Conservation (phyloP, 2,797 vertebrate genomes). For the Sciurus carolinensis region DNA sequence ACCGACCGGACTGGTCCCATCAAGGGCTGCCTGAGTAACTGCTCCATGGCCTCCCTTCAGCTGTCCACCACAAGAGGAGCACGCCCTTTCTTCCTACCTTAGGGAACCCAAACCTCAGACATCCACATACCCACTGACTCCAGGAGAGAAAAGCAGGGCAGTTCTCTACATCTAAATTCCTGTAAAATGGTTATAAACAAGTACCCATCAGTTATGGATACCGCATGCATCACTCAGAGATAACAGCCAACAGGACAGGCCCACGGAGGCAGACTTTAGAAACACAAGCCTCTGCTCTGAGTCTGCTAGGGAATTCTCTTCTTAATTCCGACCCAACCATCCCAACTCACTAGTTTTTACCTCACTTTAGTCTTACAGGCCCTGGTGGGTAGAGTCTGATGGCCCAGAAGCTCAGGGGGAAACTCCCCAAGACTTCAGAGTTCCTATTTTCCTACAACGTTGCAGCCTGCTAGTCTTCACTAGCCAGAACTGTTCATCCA, state of each 20-base stretch:
- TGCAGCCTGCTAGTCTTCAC: slow-evolving; percentile 12
- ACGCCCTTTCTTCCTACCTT: not conserved
- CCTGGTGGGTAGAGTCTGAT: not conserved
- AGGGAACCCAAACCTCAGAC: not conserved
- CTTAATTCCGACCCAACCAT: not conserved
- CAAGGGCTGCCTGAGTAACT: not conserved
- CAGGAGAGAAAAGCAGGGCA: not conserved
- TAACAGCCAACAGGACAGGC: not conserved
- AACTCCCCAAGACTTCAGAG: not conserved
- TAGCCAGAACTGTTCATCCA: not conserved
- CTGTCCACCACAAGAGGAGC: not conserved
- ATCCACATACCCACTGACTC: not conserved
- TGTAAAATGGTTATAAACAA: not conserved
- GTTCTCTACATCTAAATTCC: not conserved
- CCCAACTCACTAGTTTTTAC: not conserved
- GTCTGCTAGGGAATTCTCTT: not conserved
- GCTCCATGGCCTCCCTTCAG: not conserved
- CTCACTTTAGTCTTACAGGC: not conserved
- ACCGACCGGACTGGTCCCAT: not conserved
- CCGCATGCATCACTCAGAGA: not conserved
- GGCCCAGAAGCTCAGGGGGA: not conserved
- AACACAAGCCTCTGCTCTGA: not conserved
- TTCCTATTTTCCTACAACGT: not conserved
- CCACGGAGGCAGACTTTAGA: not conserved
- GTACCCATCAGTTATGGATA: not conserved